These are phyloP conservation scores for Mallotus villosus DNA, from an alignment of 2,797 vertebrate genomes.

Conservation along the genomic window DNA sequence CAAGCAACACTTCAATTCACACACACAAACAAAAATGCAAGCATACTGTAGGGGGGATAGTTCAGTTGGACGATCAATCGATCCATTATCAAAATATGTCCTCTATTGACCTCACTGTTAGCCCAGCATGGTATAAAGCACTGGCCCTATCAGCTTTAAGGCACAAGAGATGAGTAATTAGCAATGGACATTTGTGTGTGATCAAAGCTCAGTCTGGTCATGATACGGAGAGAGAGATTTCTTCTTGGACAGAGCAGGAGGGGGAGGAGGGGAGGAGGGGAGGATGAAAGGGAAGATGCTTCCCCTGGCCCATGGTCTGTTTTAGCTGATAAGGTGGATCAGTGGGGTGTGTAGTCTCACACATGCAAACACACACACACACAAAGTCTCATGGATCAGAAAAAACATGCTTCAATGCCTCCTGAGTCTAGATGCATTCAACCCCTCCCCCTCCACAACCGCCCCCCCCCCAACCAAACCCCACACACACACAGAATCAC, in stretches of 20 bases:
- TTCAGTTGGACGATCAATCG: conserved; percentile 42
- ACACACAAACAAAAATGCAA: conserved; percentile 52
- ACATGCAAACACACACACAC: background rate
- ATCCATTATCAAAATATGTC: conserved; percentile 34
- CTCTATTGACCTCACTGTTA: conserved; percentile 20
- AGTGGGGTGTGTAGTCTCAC: conserved; percentile 20
- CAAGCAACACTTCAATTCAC: background rate
- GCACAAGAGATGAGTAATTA: conserved; percentile 21
- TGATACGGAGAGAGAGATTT: conserved; percentile 28
- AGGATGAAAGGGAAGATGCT: conserved; percentile 48
- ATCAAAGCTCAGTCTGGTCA: conserved; percentile 35
- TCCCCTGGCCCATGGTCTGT: conserved; percentile 56
- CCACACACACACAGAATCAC: too few relatives aligned
- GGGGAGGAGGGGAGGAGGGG: conserved; percentile 35
- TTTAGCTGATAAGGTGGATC: conserved; percentile 66
- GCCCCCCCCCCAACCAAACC: too few relatives aligned
- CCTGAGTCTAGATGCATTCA: background rate
- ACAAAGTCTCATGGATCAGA: conserved; percentile 10
- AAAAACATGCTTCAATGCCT: background rate
- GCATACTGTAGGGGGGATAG: conserved; percentile 42
- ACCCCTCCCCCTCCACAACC: background rate
- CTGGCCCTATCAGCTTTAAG: conserved; percentile 30
- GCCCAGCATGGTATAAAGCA: background rate
- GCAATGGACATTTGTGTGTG: conserved; percentile 33
- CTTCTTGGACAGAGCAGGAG: conserved; percentile 14